These are phyloP conservation scores for Drosophila pseudotalamancana DNA, from an alignment of 2,888 invertebrate species.

Conservation along the genomic window DNA sequence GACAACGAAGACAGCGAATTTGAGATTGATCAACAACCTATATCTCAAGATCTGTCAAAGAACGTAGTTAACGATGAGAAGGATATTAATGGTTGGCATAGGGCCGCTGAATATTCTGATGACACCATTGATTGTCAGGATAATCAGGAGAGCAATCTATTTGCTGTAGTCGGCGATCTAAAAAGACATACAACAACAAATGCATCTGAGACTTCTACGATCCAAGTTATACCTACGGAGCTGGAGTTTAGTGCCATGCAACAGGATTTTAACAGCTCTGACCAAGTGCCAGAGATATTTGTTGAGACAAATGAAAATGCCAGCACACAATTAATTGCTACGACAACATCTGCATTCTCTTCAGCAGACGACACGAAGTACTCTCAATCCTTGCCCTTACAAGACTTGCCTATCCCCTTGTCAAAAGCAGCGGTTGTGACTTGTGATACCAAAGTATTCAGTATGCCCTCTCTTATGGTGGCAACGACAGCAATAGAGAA, in stretches of 20 bases:
- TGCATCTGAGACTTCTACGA: too few relatives aligned
- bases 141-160: constrained; percentile 33
- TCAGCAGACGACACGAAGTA: too few relatives aligned
- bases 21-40: constrained; percentile 1
- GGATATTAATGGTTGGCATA: background rate
- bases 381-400: too few relatives aligned
- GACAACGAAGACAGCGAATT: constrained; percentile 80
- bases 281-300: constrained; percentile 18
- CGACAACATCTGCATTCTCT: too few relatives aligned
- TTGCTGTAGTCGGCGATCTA: constrained; percentile 59
- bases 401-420: too few relatives aligned
- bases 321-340: background rate
- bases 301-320: constrained; percentile 12
- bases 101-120: background rate
- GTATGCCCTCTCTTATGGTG: background rate
- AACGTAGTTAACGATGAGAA: background rate
- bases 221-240: too few relatives aligned
- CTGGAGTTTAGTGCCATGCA: too few relatives aligned
- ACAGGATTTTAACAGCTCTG: background rate
- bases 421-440: background rate
- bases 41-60: background rate
- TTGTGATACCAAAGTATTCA: background rate
- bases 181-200: constrained; percentile 18
- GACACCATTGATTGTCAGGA: background rate
- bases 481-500: background rate